Evolutionary conservation across 2,888 invertebrate species (phyloP), one percentile per base, ranked within the genome.

Genomic region (Megalurothrips usitatus): DNA sequence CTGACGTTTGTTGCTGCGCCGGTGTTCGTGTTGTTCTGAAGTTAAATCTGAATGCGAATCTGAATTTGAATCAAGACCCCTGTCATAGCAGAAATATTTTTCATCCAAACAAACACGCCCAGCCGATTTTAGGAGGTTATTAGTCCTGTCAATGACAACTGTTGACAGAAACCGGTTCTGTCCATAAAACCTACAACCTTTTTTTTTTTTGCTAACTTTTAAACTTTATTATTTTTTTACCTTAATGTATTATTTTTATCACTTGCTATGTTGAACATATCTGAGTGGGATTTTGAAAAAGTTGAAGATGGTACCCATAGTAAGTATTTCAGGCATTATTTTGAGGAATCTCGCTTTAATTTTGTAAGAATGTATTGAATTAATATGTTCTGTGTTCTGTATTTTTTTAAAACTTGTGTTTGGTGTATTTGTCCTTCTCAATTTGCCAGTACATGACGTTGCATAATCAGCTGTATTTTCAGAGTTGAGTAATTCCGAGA

Each of bases 221-320:
- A 26, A 9, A 6, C 23, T 23, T 8, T 9, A 26, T 26, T 12
- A 26, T 26, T 26, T 11, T 11, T 0, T 84, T 78, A 63, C 78
- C 17, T 78, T 11, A 78, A 48, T 78, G 14, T 26, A 81, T 47
- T 78, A n/a, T 19, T 43, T 79, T 17, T 3, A 80, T 12, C 28
- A 80, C 26, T 23, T 80, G 49, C 52, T 10, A 47, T 58, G 47
- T 28, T 80, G 3, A 58, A 80, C 58, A 80, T 58, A 80, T 63
- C 81, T 80, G 82, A 83, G 48, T 83, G 81, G 83, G 82, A 83
- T 82, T 83, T 78, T 82, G 81, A 82, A 84, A 84, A 84, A 87
- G 86, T 87, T 81, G 87, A 87, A 84, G 87, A 86, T 81, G 88
- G 88, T 84, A 88, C 87, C 19, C 86, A 87, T 75, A 86, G 88